Percentiles rank a stretch among this genome's conserved stretches.
phyloP scores from a whole-genome alignment of 2,113 vertebrate species.

The Tursiops truncatus region DNA sequence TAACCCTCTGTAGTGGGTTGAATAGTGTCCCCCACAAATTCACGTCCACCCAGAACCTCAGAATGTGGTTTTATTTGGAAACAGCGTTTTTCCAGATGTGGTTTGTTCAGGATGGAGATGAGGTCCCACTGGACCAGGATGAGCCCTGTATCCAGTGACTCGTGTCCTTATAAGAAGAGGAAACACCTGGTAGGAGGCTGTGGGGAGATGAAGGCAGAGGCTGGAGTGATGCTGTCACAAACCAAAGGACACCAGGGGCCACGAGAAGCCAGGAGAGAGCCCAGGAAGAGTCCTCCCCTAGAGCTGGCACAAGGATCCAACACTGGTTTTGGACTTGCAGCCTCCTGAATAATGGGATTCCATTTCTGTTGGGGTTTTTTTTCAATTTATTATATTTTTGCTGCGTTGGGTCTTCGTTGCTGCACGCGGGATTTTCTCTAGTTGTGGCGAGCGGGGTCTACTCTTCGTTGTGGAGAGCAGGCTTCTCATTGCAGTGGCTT shows the following conservation, averaged over 20 bases:
- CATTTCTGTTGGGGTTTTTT: neutral
- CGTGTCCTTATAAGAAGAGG: neutral
- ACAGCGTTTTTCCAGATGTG: no score
- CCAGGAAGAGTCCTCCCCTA: neutral
- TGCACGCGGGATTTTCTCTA: no score
- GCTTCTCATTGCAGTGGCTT: no score
- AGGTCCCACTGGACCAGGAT: neutral
- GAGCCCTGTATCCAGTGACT: no score
- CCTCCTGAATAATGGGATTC: neutral
- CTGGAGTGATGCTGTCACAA: rapidly evolving
- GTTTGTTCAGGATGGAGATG: rapidly evolving
- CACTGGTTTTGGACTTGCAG: neutral
- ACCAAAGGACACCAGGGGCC: rapidly evolving
- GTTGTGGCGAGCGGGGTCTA: no score
- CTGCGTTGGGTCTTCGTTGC: no score
- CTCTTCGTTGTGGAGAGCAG: no score
- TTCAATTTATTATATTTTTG: no score
- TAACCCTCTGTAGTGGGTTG: neutral
- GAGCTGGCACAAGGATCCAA: neutral
- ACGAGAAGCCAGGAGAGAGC: neutral
- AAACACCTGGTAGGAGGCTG: no score
- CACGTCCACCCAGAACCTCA: rapidly evolving
- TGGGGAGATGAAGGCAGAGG: rapidly evolving
- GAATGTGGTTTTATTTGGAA: neutral
- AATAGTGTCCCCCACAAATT: neutral